phyloP scores from a whole-genome alignment of 2,888 invertebrate species.

The Morpho helenor region DNA sequence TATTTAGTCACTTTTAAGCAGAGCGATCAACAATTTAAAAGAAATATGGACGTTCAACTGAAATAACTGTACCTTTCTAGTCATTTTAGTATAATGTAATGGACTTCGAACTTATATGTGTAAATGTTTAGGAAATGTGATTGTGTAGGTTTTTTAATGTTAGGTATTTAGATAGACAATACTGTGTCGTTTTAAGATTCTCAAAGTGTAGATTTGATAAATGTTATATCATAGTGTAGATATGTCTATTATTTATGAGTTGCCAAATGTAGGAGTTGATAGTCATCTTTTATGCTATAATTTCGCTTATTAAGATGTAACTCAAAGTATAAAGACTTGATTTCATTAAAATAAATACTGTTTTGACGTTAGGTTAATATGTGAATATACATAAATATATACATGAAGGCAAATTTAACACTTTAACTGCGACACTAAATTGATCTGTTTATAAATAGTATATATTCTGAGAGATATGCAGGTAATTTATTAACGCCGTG shows the following conservation, averaged over 20 bases:
- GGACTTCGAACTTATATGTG: conserved; percentile 13
- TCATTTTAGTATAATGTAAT: conserved; percentile 14
- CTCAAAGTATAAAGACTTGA: conserved; percentile 14
- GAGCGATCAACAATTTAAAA: background rate
- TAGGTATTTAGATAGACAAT: conserved; percentile 29
- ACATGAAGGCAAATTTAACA: too few relatives aligned
- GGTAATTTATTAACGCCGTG: too few relatives aligned
- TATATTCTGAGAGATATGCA: too few relatives aligned
- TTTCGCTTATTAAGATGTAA: background rate
- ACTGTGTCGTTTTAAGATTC: conserved; percentile 23
- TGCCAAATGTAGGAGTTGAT: conserved; percentile 5
- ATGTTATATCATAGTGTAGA: conserved; percentile 4
- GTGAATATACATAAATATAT: too few relatives aligned
- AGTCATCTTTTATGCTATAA: background rate
- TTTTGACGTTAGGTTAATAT: background rate
- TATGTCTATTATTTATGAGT: conserved; percentile 3
- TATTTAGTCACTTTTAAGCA: background rate
- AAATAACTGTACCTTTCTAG: conserved; percentile 5
- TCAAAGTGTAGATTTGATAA: conserved; percentile 22
- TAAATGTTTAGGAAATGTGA: conserved; percentile 53
- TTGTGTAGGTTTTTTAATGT: conserved; percentile 59
- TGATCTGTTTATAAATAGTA: too few relatives aligned
- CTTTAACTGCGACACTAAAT: too few relatives aligned
- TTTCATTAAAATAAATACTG: conserved; percentile 5
- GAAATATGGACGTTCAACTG: background rate